Conservation (phyloP, 1,140 invertebrate genomes). For the Aplysia californica region DNA sequence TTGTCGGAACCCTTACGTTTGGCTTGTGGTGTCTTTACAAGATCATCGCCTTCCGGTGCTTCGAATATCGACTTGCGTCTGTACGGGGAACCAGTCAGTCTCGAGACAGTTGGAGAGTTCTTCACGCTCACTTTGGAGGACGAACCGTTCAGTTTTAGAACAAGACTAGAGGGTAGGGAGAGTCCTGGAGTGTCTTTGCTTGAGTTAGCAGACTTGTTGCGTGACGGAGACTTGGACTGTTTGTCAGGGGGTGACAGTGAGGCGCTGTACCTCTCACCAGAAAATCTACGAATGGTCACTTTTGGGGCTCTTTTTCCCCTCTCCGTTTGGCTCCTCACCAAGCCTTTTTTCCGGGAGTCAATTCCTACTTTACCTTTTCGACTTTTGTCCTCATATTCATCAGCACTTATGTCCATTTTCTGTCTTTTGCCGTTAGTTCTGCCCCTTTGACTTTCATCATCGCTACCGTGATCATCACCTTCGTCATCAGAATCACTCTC, state of each 20-base stretch:
- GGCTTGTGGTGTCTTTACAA: conserved; percentile 13
- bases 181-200: neutral
- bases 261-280: neutral
- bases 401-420: neutral
- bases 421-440: neutral
- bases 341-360: no score
- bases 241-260: neutral
- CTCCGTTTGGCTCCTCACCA: no score
- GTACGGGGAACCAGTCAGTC: neutral
- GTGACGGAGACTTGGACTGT: neutral
- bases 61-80: conserved; percentile 27
- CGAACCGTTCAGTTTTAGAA: neutral
- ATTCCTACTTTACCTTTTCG: no score
- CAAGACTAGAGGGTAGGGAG: no score
- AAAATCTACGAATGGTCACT: no score
- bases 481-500: neutral
- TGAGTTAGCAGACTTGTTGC: neutral
- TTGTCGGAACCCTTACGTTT: conserved; percentile 18
- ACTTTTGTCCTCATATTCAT: no score
- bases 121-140: no score
- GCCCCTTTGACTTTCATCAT: neutral
- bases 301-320: no score
- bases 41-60: neutral
- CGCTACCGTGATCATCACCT: no score
- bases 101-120: neutral